Conservation (phyloP, 2,888 invertebrate species). For the Oligia strigilis region DNA sequence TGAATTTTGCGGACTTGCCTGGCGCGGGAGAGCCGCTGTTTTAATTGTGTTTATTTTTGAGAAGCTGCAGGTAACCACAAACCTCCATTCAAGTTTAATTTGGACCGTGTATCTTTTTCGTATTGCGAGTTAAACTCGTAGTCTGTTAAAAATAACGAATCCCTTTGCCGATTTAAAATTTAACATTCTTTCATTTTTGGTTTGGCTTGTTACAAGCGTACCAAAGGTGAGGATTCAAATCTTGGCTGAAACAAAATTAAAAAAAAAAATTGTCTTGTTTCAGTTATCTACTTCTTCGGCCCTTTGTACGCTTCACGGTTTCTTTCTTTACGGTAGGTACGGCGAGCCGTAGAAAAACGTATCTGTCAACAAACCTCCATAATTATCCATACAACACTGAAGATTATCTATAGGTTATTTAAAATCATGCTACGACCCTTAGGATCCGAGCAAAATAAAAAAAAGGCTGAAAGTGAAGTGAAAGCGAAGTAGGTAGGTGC, state of each 20-base stretch:
- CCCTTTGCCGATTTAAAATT: neutral
- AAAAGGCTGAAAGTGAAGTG: too few species aligned
- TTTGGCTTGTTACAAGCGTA: neutral
- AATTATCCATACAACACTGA: too few species aligned
- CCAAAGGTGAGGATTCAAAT: neutral
- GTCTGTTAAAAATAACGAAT: neutral
- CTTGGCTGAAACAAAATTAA: neutral
- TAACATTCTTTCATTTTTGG: neutral
- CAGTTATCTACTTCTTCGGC: too few species aligned
- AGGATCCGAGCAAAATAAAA: too few species aligned
- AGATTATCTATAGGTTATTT: too few species aligned
- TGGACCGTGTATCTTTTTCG: conserved; percentile 4
- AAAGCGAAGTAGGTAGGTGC: too few species aligned
- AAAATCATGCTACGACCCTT: too few species aligned
- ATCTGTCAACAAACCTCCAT: too few species aligned
- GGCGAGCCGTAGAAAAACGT: too few species aligned
- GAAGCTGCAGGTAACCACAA: conserved; percentile 7
- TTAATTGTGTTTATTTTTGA: conserved; percentile 52
- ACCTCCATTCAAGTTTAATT: conserved; percentile 25
- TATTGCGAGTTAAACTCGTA: neutral
- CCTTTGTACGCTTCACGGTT: too few species aligned
- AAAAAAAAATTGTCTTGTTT: too few species aligned
- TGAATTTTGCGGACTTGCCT: neutral
- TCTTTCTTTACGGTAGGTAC: too few species aligned
- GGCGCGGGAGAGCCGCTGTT: conserved; percentile 17